Conservation (phyloP, 2,113 vertebrate species). For the Sphyrna mokarran region DNA sequence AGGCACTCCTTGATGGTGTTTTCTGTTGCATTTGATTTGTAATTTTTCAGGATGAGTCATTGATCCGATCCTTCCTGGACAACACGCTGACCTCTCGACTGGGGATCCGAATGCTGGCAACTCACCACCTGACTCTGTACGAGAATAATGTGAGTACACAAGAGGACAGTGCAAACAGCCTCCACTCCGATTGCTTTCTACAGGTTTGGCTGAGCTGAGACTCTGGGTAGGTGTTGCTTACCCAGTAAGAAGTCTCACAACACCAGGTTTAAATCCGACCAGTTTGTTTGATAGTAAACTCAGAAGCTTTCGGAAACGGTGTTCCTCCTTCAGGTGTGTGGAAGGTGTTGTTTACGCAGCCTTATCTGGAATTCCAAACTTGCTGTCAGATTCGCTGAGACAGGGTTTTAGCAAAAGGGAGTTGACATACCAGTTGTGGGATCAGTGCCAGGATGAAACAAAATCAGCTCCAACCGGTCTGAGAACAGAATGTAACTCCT, state of each 20-base stretch:
- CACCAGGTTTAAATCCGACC: too few species aligned
- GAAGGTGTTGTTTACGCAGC: neutral
- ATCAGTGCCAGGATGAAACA: neutral
- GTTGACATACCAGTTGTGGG: neutral
- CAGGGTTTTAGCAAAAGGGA: neutral
- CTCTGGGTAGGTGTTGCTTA: neutral
- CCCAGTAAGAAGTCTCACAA: too few species aligned
- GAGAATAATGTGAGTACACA: conserved; percentile 38
- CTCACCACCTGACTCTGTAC: conserved; percentile 38
- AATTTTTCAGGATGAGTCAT: conserved; percentile 31
- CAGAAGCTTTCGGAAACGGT: too few species aligned
- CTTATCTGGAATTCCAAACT: neutral
- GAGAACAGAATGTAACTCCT: neutral
- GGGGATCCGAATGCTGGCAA: conserved; percentile 39
- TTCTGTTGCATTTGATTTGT: neutral
- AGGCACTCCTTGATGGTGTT: neutral
- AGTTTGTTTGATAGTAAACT: too few species aligned
- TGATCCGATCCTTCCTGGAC: conserved; percentile 38
- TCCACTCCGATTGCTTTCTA: neutral
- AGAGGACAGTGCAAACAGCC: neutral
- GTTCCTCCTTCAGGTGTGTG: too few species aligned
- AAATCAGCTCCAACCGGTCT: neutral
- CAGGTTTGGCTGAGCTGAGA: neutral
- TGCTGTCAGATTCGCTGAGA: neutral
- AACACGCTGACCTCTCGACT: conserved; percentile 38